Evolutionary conservation across 2,113 vertebrate genomes (phyloP).

Genomic region (Dendrocopos noguchii): DNA sequence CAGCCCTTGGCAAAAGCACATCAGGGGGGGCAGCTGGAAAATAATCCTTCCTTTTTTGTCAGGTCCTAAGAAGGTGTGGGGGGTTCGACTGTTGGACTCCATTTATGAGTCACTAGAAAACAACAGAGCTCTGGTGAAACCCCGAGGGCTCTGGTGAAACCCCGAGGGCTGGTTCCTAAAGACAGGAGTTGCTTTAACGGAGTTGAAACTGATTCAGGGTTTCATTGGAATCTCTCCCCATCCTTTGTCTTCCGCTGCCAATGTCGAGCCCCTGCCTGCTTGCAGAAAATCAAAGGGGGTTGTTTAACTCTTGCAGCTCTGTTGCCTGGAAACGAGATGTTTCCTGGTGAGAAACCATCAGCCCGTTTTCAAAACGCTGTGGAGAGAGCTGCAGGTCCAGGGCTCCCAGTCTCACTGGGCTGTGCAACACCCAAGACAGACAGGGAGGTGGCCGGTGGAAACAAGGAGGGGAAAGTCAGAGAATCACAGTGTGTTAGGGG

Average conservation of each 20-base stretch:
- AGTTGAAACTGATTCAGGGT: neutral
- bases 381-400: neutral
- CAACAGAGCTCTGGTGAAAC: neutral
- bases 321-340: neutral
- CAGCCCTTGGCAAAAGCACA: neutral
- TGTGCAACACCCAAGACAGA: fast-evolving
- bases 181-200: neutral
- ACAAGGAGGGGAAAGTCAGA: neutral
- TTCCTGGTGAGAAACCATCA: neutral
- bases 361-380: neutral
- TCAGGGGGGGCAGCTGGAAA: neutral
- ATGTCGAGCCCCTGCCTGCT: neutral
- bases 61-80: neutral
- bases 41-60: neutral
- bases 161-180: neutral
- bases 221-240: neutral
- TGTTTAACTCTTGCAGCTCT: neutral
- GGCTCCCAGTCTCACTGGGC: neutral
- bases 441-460: neutral
- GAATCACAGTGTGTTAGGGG: no score
- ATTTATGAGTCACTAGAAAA: neutral
- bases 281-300: neutral
- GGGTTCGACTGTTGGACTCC: neutral
- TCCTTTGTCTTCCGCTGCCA: neutral
- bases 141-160: neutral